Percentiles rank a stretch among this genome's conserved stretches.
phyloP scores from a whole-genome alignment of 2,113 vertebrate genomes.

The Panthera tigris region DNA sequence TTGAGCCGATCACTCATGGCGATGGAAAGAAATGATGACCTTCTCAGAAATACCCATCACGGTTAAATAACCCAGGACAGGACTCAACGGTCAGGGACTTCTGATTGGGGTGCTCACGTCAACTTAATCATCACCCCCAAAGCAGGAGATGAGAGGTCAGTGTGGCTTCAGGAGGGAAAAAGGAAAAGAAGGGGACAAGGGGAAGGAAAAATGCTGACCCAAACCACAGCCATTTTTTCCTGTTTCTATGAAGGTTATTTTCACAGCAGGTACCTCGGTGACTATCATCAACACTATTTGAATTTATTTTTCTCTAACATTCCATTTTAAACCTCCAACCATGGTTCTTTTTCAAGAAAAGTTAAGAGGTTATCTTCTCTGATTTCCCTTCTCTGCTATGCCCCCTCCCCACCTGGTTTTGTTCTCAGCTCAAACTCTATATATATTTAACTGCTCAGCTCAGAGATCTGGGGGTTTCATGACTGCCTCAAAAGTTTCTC shows the following conservation, averaged over 20 bases:
- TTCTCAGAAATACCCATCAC: conserved; percentile 83
- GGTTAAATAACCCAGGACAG: conserved; percentile 81
- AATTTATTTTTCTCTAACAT: background rate
- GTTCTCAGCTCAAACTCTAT: background rate
- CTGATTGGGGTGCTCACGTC: conserved; percentile 59
- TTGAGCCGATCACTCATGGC: conserved; percentile 85
- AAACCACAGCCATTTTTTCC: background rate
- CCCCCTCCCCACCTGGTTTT: background rate
- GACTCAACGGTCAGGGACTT: conserved; percentile 56
- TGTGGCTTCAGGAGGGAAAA: background rate
- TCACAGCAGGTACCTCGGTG: background rate
- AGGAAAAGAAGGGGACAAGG: background rate
- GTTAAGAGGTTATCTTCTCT: background rate
- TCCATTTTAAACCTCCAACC: background rate
- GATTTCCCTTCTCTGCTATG: background rate
- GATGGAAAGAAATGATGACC: conserved; percentile 86
- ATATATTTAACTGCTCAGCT: background rate
- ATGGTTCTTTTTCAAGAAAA: background rate
- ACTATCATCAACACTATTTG: background rate
- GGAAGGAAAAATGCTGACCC: background rate
- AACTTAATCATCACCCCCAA: conserved; percentile 63
- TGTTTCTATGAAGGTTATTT: background rate
- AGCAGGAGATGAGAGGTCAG: conserved; percentile 36
- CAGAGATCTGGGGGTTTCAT: background rate
- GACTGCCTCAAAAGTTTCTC: background rate